Evolutionary conservation across 2,797 vertebrate genomes (phyloP), one percentile per base, ranked within the genome.

Genomic region (Sebastes trivittatus): DNA sequence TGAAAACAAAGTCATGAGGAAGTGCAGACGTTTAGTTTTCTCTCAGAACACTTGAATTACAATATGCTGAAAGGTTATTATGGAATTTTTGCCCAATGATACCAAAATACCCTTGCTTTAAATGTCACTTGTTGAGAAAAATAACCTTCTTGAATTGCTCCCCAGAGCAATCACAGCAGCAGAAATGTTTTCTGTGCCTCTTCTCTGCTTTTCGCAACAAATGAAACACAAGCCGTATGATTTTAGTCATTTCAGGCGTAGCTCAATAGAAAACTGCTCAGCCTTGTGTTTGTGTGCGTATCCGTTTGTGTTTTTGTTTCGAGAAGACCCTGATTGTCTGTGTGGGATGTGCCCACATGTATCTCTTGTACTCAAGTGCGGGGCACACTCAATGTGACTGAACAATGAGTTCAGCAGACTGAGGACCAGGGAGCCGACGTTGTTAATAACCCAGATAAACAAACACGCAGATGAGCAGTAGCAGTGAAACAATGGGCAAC

Each of bases 361-460:
- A 64, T 85, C 82, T 79, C 74, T 84, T 55, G 76, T 84, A 75
- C 64, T 87, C 9, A 10, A 81, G 75, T 88, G 73, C 22, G 32
- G 82, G 72, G 55, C 63, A 70, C 67, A 61, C 71, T 69, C 38
- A n/a, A 38, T 85, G 79, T 86, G 83, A 78, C 75, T 81, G 78
- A 90, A 89, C 92, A 92, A 85, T 89, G 80, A 77, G 77, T 87
- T 88, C 77, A 84, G 82, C 84, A 65, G 78, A 79, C 82, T 75
- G 80, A 86, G 83, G 80, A 86, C 78, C 29, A 30, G 63, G 85
- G 85, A 88, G 74, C 22, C 46, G 77, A 91, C 89, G 89, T 88
- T 84, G 80, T 90, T 93, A 88, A 90, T 90, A 91, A 90, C 81
- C 84, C 87, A 89, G 85, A 91, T 88, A 92, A 93, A 94, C 90